Conservation (phyloP, 2,888 invertebrate species). For the Erebia ligea region DNA sequence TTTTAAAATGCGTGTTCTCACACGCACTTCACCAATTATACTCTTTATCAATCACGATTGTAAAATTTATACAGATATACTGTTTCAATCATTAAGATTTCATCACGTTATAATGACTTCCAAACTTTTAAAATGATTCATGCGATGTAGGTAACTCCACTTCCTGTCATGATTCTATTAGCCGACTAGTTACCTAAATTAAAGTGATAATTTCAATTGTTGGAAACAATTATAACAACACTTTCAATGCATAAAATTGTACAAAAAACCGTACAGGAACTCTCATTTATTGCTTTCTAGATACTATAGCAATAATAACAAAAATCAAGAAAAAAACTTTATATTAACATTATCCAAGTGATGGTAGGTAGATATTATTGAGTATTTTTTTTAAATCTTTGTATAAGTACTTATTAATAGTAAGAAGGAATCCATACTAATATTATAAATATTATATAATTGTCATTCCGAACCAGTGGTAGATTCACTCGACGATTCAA, state of each 20-base stretch:
- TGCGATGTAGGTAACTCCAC: background rate
- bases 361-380: background rate
- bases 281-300: background rate
- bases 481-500: too few species aligned
- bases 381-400: background rate
- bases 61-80: background rate
- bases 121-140: background rate
- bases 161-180: conserved; percentile 9
- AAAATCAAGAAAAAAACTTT: background rate
- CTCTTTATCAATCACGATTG: background rate
- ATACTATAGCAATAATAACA: background rate
- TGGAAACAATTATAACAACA: background rate
- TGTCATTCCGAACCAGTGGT: too few species aligned
- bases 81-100: background rate
- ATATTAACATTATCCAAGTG: background rate
- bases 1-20: too few species aligned
- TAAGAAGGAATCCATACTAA: too few species aligned
- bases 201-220: conserved; percentile 12
- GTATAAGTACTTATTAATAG: too few species aligned
- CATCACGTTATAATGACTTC: background rate
- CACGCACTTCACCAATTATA: too few species aligned
- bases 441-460: too few species aligned
- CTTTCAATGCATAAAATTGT: background rate
- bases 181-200: background rate
- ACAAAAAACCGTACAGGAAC: conserved; percentile 1